These are phyloP conservation scores for Sciurus niger DNA, from an alignment of 2,113 vertebrate species.

Conservation along the genomic window DNA sequence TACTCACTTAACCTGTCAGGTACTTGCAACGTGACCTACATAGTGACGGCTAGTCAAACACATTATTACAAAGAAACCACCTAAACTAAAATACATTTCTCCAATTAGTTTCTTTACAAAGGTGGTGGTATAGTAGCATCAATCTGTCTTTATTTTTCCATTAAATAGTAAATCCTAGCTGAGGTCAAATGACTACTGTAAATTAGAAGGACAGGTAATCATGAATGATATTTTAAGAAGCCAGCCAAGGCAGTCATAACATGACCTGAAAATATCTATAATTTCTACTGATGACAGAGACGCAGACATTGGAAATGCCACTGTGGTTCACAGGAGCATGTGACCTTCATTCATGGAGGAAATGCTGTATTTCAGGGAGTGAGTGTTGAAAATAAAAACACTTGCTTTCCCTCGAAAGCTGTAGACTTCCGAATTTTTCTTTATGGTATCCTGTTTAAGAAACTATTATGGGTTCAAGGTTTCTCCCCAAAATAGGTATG, in stretches of 20 bases:
- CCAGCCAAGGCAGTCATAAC: not conserved
- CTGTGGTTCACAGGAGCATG: too few species aligned
- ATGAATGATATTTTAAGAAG: slow-evolving; percentile 24
- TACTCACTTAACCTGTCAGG: not conserved
- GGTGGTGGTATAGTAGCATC: not conserved
- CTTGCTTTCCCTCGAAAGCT: not conserved
- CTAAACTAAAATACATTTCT: not conserved
- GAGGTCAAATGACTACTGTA: not conserved
- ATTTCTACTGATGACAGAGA: not conserved
- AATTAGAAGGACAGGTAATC: not conserved
- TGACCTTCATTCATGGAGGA: too few species aligned
- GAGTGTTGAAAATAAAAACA: not conserved
- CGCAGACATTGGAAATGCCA: not conserved
- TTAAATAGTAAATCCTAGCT: not conserved
- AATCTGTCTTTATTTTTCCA: not conserved
- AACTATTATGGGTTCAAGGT: not conserved
- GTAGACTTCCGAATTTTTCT: not conserved
- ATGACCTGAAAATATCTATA: not conserved
- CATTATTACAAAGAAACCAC: not conserved
- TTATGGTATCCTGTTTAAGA: not conserved
- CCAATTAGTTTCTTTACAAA: slow-evolving; percentile 48
- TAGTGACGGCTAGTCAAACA: not conserved
- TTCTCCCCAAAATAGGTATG: not conserved
- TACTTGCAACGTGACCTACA: not conserved
- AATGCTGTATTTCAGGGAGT: not conserved